Evolutionary conservation across 2,888 invertebrate species (phyloP), one percentile per base, ranked within the genome.

Genomic region (Napeogenes inachia): DNA sequence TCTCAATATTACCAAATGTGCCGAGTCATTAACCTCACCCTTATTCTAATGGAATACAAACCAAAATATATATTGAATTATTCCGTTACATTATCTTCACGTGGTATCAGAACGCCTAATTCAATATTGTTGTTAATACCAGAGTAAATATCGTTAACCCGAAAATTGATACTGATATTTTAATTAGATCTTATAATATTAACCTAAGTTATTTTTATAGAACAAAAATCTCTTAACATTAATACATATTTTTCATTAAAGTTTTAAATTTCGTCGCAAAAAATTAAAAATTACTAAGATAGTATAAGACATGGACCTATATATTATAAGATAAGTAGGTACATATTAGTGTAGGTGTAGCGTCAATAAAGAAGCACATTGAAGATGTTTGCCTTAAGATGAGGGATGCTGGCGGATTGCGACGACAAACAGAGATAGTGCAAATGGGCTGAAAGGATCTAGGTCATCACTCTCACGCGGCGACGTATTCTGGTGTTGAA

Each of bases 401-500:
- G 66, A 63, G 67, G 63, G 67, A 70, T 77, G 77, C 75, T 70
- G 70, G 74, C 76, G 80, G 80, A 87, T 87, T 87, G 85, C 84
- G 89, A 87, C 83, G 82, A 70, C 81, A 88, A 87, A 89, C 85
- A 87, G 79, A 84, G 89, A 89, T 89, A 85, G 72, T 62, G 80
- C 75, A 82, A 85, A 85, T 83, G 82, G 74, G 69, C 68, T 88
- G 89, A 88, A 87, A 84, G 87, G 82, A 89, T 82, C 75, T 89
- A 72, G 89, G 89, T 87, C 89, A 82, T 81, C 85, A 42, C 42
- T 82, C 75, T 78, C 77, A 79, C 80, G 66, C 45, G 42, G 30
- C 21, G 30, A 50, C 45, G 35, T 70, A 71, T 70, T 72, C 69
- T 67, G 63, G 58, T 59, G 21, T 53, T 56, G 21, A 21, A 5